Base-by-base conservation (phyloP, 2,797 vertebrate species). In the Epinephelus coioides region DNA sequence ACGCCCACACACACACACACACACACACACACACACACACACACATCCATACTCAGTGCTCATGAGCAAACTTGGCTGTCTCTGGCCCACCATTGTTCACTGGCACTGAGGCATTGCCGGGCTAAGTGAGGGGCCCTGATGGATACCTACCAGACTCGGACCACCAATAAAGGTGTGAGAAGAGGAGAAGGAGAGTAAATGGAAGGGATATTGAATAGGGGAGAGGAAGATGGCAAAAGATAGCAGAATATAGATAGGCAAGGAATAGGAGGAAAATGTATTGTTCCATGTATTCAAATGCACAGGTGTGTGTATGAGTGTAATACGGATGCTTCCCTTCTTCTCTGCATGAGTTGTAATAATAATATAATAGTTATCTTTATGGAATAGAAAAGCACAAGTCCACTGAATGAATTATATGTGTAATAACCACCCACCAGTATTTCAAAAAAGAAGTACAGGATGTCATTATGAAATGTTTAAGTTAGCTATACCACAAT, bases 71-170 rank as follows among this genome's bases (percentile, higher is more conserved):
- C 89, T 88, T 76, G 77, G 89, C 87, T 89, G 82, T 85, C 86
- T 91, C 85, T 83, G 86, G 86, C 74, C 83, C 82, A 38, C 90
- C 81, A 94, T 94, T 95, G 94, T 95, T 92, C 89, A 54, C 30
- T 62, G 78, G 84, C 94, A 85, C 89, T 93, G 93, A 96, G 79
- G 95, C 95, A 84, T 93, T 66, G 49, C 81, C 18, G 70, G 90
- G 90, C 87, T 94, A 90, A 95, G 93, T 95, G 90, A 94, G 94
- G 95, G 95, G 79, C 95, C 95, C 95, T 94, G 95, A 95, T 95
- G 92, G 93, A 94, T 94, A 85, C 88, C 88, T 92, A 91, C 91
- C 90, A 90, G 86, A 85, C 47, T 79, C 69, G 79, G 95, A 96
- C 95, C 95, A 96, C 95, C 95, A 90, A 67, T 94, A 92, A 81